phyloP scores from a whole-genome alignment of 2,113 vertebrate species.

The Proteles cristata region DNA sequence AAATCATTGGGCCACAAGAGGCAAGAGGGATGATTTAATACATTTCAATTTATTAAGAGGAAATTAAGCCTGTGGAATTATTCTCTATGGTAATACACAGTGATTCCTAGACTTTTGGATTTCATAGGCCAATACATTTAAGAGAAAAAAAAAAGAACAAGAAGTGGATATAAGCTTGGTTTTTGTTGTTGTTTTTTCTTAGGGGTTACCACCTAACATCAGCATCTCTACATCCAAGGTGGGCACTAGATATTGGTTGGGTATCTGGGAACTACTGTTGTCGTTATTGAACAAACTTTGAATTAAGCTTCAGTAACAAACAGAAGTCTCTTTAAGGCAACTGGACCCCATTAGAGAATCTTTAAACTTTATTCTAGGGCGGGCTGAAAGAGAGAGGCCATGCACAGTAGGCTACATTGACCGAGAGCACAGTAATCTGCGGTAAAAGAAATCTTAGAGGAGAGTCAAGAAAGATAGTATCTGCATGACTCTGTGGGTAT shows the following conservation, averaged over 20 bases:
- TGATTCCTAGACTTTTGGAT: neutral
- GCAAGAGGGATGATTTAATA: conserved; percentile 20
- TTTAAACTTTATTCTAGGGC: neutral
- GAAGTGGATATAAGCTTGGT: neutral
- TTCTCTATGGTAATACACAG: neutral
- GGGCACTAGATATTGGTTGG: neutral
- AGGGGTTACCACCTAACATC: neutral
- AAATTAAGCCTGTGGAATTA: conserved; percentile 24
- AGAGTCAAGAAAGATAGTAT: neutral
- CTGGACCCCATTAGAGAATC: neutral
- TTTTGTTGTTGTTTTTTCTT: neutral
- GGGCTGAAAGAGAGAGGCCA: neutral
- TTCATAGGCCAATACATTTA: neutral
- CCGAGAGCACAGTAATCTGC: neutral
- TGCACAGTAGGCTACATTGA: neutral
- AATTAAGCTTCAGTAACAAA: conserved; percentile 9
- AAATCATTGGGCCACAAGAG: neutral
- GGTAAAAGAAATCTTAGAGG: neutral
- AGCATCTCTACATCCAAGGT: neutral
- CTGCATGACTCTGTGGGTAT: neutral
- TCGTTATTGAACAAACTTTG: neutral
- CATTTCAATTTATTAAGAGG: conserved; percentile 30
- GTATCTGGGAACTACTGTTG: neutral
- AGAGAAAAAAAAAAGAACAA: neutral
- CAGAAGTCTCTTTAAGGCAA: neutral